These are phyloP conservation scores for Sarcophaga variegata DNA, from an alignment of 2,888 invertebrate species.

Conservation along the genomic window DNA sequence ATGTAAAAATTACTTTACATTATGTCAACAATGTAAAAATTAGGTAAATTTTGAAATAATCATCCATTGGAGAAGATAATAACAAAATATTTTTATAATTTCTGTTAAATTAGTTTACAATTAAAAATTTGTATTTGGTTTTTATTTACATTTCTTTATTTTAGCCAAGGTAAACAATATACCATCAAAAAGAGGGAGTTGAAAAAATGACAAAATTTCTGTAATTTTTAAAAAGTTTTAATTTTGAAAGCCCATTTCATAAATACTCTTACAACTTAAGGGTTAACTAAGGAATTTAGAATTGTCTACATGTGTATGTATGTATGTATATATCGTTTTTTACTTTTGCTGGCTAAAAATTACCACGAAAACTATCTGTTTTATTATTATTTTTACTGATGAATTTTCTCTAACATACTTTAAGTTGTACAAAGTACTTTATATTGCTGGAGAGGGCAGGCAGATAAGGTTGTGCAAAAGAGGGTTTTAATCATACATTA, in stretches of 20 bases:
- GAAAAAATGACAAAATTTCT: no score
- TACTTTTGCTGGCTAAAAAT: constrained; percentile 39
- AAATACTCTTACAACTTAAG: neutral
- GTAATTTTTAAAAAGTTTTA: no score
- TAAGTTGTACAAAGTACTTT: constrained; percentile 30
- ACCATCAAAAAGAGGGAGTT: neutral
- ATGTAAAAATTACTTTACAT: neutral
- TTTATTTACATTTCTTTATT: neutral
- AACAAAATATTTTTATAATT: no score
- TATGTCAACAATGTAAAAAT: neutral
- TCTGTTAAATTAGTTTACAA: no score
- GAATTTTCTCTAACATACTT: constrained; percentile 46
- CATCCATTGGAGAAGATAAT: no score
- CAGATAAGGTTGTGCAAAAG: neutral
- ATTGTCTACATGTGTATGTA: neutral
- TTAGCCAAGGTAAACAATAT: neutral
- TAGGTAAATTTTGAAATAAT: no score
- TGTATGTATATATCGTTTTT: neutral
- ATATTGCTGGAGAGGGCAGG: neutral
- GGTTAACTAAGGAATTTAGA: constrained; percentile 58
- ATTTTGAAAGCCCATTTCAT: no score
- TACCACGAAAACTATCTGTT: constrained; percentile 64
- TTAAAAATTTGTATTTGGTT: no score
- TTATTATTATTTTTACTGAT: constrained; percentile 50
- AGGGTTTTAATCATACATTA: constrained; percentile 41